phyloP scores from a whole-genome alignment of 2,797 vertebrate genomes.

The Emys orbicularis region DNA sequence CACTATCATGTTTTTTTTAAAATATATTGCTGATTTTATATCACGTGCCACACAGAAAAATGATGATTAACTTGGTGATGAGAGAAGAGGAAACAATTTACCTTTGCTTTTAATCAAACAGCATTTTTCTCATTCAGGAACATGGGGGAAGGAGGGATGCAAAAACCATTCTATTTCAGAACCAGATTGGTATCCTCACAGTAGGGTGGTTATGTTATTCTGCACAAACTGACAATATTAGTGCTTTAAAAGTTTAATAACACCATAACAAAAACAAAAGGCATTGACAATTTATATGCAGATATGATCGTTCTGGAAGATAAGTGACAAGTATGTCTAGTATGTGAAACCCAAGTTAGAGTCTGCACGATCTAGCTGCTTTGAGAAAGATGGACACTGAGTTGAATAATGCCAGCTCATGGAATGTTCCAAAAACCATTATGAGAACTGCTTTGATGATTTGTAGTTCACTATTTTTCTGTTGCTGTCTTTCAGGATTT shows the following conservation, averaged over 20 bases:
- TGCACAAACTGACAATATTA: neutral
- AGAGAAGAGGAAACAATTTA: neutral
- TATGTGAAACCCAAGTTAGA: neutral
- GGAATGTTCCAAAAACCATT: neutral
- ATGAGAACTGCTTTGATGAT: neutral
- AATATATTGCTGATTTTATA: neutral
- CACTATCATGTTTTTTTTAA: neutral
- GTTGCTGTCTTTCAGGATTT: neutral
- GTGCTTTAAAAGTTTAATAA: neutral
- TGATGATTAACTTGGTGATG: neutral
- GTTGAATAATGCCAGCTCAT: neutral
- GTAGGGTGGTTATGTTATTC: neutral
- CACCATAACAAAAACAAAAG: neutral
- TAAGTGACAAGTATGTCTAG: neutral
- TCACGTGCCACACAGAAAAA: neutral
- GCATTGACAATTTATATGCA: neutral
- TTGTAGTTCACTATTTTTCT: neutral
- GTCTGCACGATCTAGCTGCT: neutral
- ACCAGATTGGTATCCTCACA: neutral
- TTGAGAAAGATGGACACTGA: neutral
- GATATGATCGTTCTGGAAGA: neutral
- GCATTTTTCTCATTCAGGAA: neutral
- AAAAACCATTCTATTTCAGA: neutral
- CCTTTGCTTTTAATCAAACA: neutral
- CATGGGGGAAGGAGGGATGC: neutral